phyloP scores from a whole-genome alignment of 2,888 invertebrate species.

The Ptilodon capucinus region DNA sequence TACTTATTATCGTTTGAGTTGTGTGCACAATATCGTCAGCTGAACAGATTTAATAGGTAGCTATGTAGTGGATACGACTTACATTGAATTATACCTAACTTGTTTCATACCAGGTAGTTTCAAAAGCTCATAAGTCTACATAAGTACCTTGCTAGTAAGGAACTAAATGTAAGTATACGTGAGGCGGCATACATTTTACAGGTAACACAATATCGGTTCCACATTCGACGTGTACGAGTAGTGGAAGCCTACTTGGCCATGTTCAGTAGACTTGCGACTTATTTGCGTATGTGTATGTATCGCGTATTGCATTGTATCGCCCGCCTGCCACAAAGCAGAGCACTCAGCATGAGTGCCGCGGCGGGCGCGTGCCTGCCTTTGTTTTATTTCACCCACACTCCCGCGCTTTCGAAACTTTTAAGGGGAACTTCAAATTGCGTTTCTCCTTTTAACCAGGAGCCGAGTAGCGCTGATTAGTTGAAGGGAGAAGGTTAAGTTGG shows the following conservation, averaged over 20 bases:
- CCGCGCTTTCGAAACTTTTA: constrained; percentile 75
- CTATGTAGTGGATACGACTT: too few species aligned
- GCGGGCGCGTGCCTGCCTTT: constrained; percentile 74
- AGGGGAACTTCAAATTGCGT: constrained; percentile 74
- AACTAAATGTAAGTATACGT: constrained; percentile 9
- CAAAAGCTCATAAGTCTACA: background rate
- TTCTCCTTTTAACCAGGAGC: constrained; percentile 64
- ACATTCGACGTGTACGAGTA: constrained; percentile 25
- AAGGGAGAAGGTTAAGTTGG: constrained; percentile 29
- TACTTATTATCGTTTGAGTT: too few species aligned
- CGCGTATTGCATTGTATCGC: constrained; percentile 70
- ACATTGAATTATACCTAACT: background rate
- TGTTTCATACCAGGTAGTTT: background rate
- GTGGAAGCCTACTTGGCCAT: constrained; percentile 40
- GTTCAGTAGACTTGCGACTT: constrained; percentile 37
- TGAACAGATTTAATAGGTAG: too few species aligned
- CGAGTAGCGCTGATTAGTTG: constrained; percentile 64
- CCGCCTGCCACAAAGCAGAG: constrained; percentile 75
- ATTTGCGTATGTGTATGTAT: constrained; percentile 33
- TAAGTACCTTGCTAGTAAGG: constrained; percentile 6
- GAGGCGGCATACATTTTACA: constrained; percentile 14
- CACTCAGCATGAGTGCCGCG: constrained; percentile 78
- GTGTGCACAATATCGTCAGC: too few species aligned
- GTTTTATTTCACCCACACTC: constrained; percentile 79
- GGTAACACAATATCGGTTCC: constrained; percentile 47